Evolutionary conservation across 2,888 invertebrate genomes (phyloP).

Genomic region (Eudasyphora cyanicolor): DNA sequence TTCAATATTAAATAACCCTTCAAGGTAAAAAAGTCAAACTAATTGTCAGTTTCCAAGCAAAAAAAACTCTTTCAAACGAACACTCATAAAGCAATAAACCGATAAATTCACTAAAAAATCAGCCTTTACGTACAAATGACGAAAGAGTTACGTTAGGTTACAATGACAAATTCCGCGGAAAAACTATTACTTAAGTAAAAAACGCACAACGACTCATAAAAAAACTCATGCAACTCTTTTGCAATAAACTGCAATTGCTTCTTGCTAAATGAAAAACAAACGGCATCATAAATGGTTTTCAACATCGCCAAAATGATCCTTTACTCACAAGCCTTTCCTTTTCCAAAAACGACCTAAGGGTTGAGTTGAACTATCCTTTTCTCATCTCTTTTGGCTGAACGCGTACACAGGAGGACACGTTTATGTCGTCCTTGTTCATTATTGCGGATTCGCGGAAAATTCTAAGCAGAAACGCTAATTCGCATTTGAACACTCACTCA

Average conservation of each 20-base stretch:
- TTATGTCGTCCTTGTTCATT: slow-evolving; percentile 27
- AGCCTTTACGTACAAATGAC: slow-evolving; percentile 70
- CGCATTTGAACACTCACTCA: not conserved
- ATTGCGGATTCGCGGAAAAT: slow-evolving; percentile 43
- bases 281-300: slow-evolving; percentile 66
- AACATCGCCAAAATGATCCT: not conserved
- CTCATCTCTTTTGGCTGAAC: slow-evolving; percentile 27
- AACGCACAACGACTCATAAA: slow-evolving; percentile 65
- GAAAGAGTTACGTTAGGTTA: slow-evolving; percentile 77
- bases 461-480: slow-evolving; percentile 26
- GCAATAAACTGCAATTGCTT: slow-evolving; percentile 62
- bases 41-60: not conserved
- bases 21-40: slow-evolving; percentile 34
- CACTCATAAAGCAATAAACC: slow-evolving; percentile 27
- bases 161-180: slow-evolving; percentile 49
- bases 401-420: not conserved
- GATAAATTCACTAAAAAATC: slow-evolving; percentile 1
- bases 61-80: slow-evolving; percentile 21
- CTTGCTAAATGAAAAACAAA: slow-evolving; percentile 24
- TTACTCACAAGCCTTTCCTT: not conserved
- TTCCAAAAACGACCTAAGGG: slow-evolving; percentile 27
- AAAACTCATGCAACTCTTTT: slow-evolving; percentile 71
- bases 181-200: slow-evolving; percentile 53
- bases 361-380: slow-evolving; percentile 36
- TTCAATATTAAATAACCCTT: slow-evolving; percentile 45